These are phyloP conservation scores for Sclerodermus sp. DNA, from an alignment of 2,888 invertebrate genomes.

Conservation along the genomic window DNA sequence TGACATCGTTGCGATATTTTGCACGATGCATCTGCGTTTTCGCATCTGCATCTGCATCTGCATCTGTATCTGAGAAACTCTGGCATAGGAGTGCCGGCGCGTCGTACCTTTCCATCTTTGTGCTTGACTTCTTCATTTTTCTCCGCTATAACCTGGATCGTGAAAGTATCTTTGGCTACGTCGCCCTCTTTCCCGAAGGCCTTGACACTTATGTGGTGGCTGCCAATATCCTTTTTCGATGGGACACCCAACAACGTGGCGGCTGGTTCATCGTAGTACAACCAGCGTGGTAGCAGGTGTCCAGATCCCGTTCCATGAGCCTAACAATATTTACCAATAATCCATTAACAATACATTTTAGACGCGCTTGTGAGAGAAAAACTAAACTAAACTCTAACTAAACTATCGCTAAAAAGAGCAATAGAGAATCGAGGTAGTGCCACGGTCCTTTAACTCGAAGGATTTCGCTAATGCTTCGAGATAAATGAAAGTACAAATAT, in stretches of 20 bases:
- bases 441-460: no score
- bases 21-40: no score
- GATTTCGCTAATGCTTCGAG: no score
- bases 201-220: slow-evolving; percentile 66
- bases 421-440: no score
- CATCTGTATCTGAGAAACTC: no score
- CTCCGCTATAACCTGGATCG: slow-evolving; percentile 64
- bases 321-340: slow-evolving; percentile 35
- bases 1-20: slow-evolving; percentile 7
- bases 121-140: slow-evolving; percentile 39
- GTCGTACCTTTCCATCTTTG: slow-evolving; percentile 45
- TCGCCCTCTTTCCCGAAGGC: slow-evolving; percentile 61
- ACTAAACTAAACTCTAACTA: no score
- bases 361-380: no score
- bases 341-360: no score
- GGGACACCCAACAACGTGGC: slow-evolving; percentile 79
- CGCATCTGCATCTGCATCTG: no score
- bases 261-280: slow-evolving; percentile 70
- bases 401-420: no score
- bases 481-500: no score
- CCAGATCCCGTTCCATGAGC: slow-evolving; percentile 49
- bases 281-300: slow-evolving; percentile 66
- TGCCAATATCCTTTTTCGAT: slow-evolving; percentile 67
- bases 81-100: background rate
- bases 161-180: slow-evolving; percentile 67